These are phyloP conservation scores for Anolis carolinensis DNA, from an alignment of 2,113 vertebrate species.

Conservation along the genomic window DNA sequence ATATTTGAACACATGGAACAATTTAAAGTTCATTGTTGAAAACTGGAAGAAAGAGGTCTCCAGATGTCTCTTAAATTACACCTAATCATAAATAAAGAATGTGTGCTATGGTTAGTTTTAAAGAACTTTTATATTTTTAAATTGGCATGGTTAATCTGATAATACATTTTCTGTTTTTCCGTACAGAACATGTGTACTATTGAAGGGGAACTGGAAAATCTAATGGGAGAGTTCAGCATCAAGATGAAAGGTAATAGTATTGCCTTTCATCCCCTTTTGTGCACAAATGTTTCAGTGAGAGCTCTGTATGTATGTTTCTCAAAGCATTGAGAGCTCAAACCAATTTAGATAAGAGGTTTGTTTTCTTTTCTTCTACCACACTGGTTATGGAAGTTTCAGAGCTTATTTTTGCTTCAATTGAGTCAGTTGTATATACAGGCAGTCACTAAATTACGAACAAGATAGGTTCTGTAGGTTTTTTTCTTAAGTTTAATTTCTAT, in stretches of 20 bases:
- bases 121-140: not conserved
- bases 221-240: conserved; percentile 96
- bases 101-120: not conserved
- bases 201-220: conserved; percentile 91
- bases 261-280: conserved; percentile 2
- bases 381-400: conserved; percentile 30
- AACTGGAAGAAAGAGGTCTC: too few species aligned
- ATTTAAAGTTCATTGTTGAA: too few species aligned
- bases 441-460: too few species aligned
- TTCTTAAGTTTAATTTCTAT: too few species aligned
- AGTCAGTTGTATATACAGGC: not conserved
- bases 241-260: conserved; percentile 93
- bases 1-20: too few species aligned
- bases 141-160: conserved; percentile 33
- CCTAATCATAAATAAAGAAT: not conserved
- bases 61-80: not conserved
- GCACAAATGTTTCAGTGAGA: not conserved
- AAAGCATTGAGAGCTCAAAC: accelerated
- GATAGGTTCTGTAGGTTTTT: too few species aligned
- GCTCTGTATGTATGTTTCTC: not conserved
- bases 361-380: not conserved
- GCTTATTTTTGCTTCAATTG: not conserved
- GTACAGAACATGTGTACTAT: conserved; percentile 93
- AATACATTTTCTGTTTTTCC: conserved; percentile 20
- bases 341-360: not conserved